Evolutionary conservation across 2,797 vertebrate species (phyloP).

Genomic region (Ataeniobius toweri): DNA sequence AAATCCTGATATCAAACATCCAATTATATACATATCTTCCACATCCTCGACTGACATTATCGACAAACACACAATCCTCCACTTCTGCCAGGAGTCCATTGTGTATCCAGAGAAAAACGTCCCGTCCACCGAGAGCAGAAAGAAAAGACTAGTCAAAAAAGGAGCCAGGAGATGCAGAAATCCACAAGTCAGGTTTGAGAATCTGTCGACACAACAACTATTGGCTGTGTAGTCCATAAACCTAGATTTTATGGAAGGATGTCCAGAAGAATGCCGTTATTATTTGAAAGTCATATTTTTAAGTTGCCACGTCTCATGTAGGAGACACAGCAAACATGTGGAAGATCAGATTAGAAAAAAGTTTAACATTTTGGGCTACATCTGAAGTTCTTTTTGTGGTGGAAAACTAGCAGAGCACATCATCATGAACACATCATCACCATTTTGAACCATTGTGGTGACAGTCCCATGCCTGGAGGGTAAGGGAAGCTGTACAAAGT

Average conservation of each 20-base stretch:
- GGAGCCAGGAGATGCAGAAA: background rate
- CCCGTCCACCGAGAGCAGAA: too few species aligned
- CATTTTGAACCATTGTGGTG: background rate
- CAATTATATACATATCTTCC: too few species aligned
- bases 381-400: background rate
- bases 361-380: background rate
- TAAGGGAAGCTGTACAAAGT: background rate
- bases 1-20: too few species aligned
- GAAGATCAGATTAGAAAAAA: background rate
- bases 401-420: too few species aligned
- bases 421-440: too few species aligned
- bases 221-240: background rate
- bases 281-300: background rate
- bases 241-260: background rate
- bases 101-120: too few species aligned
- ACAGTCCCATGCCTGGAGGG: background rate
- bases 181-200: background rate
- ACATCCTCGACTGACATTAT: too few species aligned
- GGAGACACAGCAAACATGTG: too few species aligned
- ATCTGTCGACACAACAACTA: background rate
- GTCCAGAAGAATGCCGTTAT: background rate
- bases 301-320: too few species aligned
- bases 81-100: too few species aligned
- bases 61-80: too few species aligned
- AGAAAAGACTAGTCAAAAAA: background rate